These are phyloP conservation scores for Vanessa atalanta DNA, from an alignment of 1,140 invertebrate species.

Conservation along the genomic window DNA sequence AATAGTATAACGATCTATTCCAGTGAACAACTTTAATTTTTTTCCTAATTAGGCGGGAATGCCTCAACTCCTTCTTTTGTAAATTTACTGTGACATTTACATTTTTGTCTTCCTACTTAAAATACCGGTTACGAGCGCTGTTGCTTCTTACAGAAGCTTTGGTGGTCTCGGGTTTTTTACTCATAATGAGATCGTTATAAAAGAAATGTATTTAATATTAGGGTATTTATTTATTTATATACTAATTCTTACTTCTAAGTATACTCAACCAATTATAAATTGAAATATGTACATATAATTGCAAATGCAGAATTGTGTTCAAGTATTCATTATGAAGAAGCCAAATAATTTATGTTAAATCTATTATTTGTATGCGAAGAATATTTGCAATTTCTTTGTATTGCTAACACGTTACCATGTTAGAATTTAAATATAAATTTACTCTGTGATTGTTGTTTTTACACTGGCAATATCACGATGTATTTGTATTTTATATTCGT, in stretches of 20 bases:
- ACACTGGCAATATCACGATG: not conserved
- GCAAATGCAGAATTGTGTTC: not conserved
- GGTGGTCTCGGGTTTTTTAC: too few relatives aligned
- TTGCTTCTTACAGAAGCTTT: too few relatives aligned
- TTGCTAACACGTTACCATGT: not conserved
- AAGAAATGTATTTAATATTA: too few relatives aligned
- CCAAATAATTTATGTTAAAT: not conserved
- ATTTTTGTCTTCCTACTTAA: too few relatives aligned
- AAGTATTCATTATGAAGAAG: not conserved
- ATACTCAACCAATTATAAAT: not conserved
- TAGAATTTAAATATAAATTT: not conserved
- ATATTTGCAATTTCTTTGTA: not conserved
- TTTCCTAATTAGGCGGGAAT: too few relatives aligned
- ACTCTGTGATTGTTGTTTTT: not conserved
- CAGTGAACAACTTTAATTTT: too few relatives aligned
- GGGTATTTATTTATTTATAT: not conserved
- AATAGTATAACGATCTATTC: too few relatives aligned
- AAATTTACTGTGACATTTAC: too few relatives aligned
- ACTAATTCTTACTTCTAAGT: not conserved
- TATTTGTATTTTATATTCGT: not conserved
- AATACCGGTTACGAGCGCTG: too few relatives aligned
- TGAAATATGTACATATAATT: not conserved
- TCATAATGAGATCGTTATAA: too few relatives aligned
- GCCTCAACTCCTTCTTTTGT: too few relatives aligned
- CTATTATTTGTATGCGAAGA: slow-evolving; percentile 6